Evolutionary conservation across 2,888 invertebrate genomes (phyloP), one percentile per base, ranked within the genome.

Genomic region (Tinea semifulvella): DNA sequence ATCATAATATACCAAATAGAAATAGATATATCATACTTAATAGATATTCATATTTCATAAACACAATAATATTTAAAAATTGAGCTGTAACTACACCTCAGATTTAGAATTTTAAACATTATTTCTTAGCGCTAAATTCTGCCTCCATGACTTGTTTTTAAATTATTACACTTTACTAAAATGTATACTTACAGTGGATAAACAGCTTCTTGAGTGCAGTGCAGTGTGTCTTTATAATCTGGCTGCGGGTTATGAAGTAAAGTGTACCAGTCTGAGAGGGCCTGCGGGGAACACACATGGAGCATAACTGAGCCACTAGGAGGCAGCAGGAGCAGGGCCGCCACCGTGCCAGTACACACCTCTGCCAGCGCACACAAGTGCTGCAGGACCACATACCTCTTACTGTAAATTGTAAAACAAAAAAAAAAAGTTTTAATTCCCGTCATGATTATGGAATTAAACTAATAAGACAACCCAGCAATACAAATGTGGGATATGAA

Each of bases 121-220:
- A n/a, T n/a, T n/a, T n/a, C n/a, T n/a, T n/a, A n/a, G n/a, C n/a
- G n/a, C n/a, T n/a, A n/a, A n/a, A n/a, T n/a, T n/a, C n/a, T n/a
- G n/a, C n/a, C n/a, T n/a, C n/a, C n/a, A n/a, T n/a, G n/a, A n/a
- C n/a, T n/a, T n/a, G n/a, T n/a, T n/a, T n/a, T n/a, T 22, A 22
- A 22, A 22, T 22, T 22, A 22, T 22, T 7, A 22, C 22, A 22
- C 8, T 7, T 7, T 7, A 22, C 8, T 22, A 22, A 22, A n/a
- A 18, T n/a, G 5, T 22, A 43, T 44, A 85, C 90, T 86, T 85
- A 98, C 94, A 98, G 75, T 36, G 98, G 98, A 82, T 96, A 98
- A 0, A 98, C 97, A 46, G 97, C 96, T 76, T 99, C 98, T 62
- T 98, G 96, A 0, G 98, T 96, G 68, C 98, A 99, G 70, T 96